Evolutionary conservation across 1,140 invertebrate genomes (phyloP), one percentile per base, ranked within the genome.

Genomic region (Amyelois transitella): DNA sequence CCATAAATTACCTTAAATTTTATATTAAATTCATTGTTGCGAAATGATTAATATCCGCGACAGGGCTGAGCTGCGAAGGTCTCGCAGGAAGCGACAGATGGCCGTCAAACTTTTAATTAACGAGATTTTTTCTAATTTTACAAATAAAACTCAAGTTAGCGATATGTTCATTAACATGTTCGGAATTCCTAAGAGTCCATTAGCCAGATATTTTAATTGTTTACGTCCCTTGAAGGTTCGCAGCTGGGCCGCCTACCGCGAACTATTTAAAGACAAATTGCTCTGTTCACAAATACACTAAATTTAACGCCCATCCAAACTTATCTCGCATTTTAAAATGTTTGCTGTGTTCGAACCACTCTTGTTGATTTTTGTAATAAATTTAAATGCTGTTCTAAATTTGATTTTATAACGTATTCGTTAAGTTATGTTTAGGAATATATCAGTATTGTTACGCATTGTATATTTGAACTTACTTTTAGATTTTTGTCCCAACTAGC

Each of bases 141-240:
- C 68, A 73, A 75, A 77, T 75, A 74, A 72, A 74, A 69, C 60
- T 74, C 71, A 73, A 67, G 66, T 64, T 66, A 62, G 62, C 72
- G 74, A 87, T 81, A 83, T 87, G 77, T 87, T 85, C 81, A 85
- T 86, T 81, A 87, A 76, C 81, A 65, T 84, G 60, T 53, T 77
- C 74, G 53, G 60, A 64, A 87, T 85, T 81, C 81, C 77, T 66
- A 61, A 65, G 67, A 75, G 63, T 87, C 83, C 84, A 87, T 87
- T 87, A 87, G 84, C 66, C 73, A 72, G 84, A 87, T 85, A 87
- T 87, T 87, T 87, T 87, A 87, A 87, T 87, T 87, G 84, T 86
- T 74, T 60, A 63, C 32, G 69, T 69, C 78, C 78, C 69, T 71
- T 77, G 81, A 87, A 81, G 74, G 65, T 79, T 82, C 52, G 72